Evolutionary conservation across 2,797 vertebrate species (phyloP), one percentile per base, ranked within the genome.

Genomic region (Pangasius sanitwongsei): DNA sequence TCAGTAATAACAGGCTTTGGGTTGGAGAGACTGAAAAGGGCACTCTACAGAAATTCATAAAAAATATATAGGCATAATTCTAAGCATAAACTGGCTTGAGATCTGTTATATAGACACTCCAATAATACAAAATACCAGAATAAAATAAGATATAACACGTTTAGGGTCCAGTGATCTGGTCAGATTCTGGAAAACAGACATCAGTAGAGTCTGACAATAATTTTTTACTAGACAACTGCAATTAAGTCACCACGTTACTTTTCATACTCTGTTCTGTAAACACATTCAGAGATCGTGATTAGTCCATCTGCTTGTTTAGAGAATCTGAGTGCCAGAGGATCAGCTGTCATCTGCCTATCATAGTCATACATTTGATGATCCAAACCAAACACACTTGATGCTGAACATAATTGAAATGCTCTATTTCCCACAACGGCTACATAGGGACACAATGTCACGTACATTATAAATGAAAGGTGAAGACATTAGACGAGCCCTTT

Each of bases 281-380:
- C 50, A 87, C 48, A 63, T 82, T 72, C 63, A 83, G 85, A 87
- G 37, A 69, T 84, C n/a, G 23, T 37, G 83, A 89, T 59, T 61
- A 25, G 34, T 28, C 57, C 80, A 61, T 41, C 80, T 82, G 80
- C 61, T 82, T 82, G 57, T 2, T 61, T 61, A 25, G 34, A 61
- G 34, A 61, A 61, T 61, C 31, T 28, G 57, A 41, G 23, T 44
- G 34, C 34, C 34, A 82, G 34, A 12, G 34, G 57, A 41, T 82
- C 18, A 28, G 57, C 57, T 82, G 34, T 37, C 34, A 28, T 55
- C 50, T 55, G 50, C 6, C 16, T 34, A 34, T 25, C 80, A 82
- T 61, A 44, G 1, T 82, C 53, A 59, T 82, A 25, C 55, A 57
- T 59, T 59, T 82, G 78, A 82, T 82, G 31, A 82, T 37, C 34